Evolutionary conservation across 2,797 vertebrate species (phyloP).

Genomic region (Typhlichthys eigenmanni): DNA sequence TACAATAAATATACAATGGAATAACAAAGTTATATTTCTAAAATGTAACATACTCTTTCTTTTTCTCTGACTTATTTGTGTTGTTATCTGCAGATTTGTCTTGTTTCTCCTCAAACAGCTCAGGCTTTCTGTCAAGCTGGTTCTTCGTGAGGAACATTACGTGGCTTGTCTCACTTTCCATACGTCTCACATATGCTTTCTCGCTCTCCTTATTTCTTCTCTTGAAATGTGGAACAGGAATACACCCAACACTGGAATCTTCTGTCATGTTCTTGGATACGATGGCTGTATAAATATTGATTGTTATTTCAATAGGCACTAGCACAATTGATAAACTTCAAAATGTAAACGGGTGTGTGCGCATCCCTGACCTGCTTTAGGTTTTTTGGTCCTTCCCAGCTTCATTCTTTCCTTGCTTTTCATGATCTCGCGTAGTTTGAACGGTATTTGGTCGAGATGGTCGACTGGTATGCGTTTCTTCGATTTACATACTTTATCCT

Average conservation of each 20-base stretch:
- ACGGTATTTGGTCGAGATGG: slow-evolving; percentile 88
- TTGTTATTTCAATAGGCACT: neutral
- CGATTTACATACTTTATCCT: slow-evolving; percentile 70
- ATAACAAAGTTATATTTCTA: neutral
- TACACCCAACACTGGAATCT: slow-evolving; percentile 42
- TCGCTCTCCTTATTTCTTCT: slow-evolving; percentile 74
- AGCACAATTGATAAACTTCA: neutral
- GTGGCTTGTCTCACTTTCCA: slow-evolving; percentile 81
- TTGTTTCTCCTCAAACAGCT: slow-evolving; percentile 71
- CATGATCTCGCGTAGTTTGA: slow-evolving; percentile 90
- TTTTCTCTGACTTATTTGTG: slow-evolving; percentile 77
- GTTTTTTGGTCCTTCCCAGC: slow-evolving; percentile 55
- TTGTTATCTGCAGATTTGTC: slow-evolving; percentile 44
- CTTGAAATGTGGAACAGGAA: slow-evolving; percentile 82
- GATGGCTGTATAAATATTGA: slow-evolving; percentile 24
- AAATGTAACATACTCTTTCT: slow-evolving; percentile 82
- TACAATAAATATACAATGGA: neutral
- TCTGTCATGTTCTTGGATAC: slow-evolving; percentile 28
- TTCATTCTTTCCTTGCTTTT: slow-evolving; percentile 84
- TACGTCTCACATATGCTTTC: slow-evolving; percentile 78
- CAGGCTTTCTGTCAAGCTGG: slow-evolving; percentile 82
- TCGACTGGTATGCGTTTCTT: slow-evolving; percentile 71
- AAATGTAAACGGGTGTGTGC: neutral
- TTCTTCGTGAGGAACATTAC: slow-evolving; percentile 86
- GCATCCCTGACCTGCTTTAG: slow-evolving; percentile 47